Conservation (phyloP, 1,140 invertebrate species). For the Diabrotica virgifera region DNA sequence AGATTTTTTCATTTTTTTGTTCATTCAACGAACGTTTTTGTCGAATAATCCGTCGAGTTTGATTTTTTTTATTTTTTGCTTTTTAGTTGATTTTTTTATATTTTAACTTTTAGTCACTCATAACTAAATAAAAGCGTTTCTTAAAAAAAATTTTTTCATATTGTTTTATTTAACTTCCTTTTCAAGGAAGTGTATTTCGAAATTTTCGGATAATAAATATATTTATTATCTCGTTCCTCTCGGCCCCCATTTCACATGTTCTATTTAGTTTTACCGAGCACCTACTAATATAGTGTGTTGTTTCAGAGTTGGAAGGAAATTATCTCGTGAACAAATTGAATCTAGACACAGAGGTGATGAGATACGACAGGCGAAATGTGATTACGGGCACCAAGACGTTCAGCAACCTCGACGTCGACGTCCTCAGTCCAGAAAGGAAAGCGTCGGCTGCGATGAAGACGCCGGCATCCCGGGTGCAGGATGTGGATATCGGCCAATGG, state of each 20-base stretch:
- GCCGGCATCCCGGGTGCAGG: constrained; percentile 33
- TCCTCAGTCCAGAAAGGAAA: constrained; percentile 35
- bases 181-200: background rate
- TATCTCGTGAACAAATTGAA: constrained; percentile 47
- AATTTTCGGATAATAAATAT: background rate
- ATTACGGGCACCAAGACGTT: constrained; percentile 46
- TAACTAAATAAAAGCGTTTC: too few species aligned
- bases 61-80: too few species aligned
- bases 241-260: background rate
- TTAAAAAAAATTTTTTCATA: too few species aligned
- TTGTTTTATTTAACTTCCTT: background rate
- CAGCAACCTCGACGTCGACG: constrained; percentile 34
- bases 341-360: constrained; percentile 48
- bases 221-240: background rate
- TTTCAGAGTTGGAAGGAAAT: constrained; percentile 38
- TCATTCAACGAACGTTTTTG: too few species aligned
- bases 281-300: background rate
- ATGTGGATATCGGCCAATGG: constrained; percentile 48
- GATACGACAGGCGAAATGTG: constrained; percentile 40
- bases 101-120: too few species aligned
- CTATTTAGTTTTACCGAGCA: background rate
- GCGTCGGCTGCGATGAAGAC: constrained; percentile 24
- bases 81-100: too few species aligned
- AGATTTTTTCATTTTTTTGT: too few species aligned
- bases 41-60: too few species aligned